Evolutionary conservation across 2,113 vertebrate species (phyloP).

Genomic region (Natator depressus): DNA sequence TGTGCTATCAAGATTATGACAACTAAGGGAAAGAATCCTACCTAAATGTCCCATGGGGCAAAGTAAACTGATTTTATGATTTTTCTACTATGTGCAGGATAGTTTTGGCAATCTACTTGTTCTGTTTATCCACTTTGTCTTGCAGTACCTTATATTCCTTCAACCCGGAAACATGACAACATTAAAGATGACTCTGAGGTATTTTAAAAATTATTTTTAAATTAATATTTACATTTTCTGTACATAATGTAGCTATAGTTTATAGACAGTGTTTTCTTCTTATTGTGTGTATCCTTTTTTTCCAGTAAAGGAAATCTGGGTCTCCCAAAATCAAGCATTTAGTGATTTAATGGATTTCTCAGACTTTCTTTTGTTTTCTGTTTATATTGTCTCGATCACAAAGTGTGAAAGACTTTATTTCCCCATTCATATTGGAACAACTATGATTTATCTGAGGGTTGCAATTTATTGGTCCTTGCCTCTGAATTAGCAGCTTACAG

Average conservation of each 20-base stretch:
- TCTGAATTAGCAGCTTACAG: not conserved
- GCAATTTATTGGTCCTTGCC: not conserved
- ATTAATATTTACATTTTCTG: not conserved
- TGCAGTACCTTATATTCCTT: slow-evolving; percentile 89
- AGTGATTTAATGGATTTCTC: not conserved
- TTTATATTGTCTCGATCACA: not conserved
- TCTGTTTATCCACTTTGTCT: slow-evolving; percentile 1
- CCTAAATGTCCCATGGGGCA: not conserved
- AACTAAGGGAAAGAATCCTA: not conserved
- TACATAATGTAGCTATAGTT: not conserved
- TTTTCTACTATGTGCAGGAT: not conserved
- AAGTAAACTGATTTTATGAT: not conserved
- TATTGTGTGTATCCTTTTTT: not conserved
- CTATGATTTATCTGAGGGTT: not conserved
- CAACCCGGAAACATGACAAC: slow-evolving; percentile 87
- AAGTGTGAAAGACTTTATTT: not conserved
- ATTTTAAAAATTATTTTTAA: slow-evolving; percentile 19
- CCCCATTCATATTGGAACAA: not conserved
- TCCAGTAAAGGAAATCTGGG: not conserved
- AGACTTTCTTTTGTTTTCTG: not conserved
- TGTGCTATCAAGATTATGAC: not conserved
- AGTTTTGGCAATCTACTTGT: not conserved
- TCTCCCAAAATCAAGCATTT: not conserved
- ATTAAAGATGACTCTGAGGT: slow-evolving; percentile 93
- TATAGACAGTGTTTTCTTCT: not conserved